Evolutionary conservation across 2,113 vertebrate genomes (phyloP).

Genomic region (Cariama cristata): DNA sequence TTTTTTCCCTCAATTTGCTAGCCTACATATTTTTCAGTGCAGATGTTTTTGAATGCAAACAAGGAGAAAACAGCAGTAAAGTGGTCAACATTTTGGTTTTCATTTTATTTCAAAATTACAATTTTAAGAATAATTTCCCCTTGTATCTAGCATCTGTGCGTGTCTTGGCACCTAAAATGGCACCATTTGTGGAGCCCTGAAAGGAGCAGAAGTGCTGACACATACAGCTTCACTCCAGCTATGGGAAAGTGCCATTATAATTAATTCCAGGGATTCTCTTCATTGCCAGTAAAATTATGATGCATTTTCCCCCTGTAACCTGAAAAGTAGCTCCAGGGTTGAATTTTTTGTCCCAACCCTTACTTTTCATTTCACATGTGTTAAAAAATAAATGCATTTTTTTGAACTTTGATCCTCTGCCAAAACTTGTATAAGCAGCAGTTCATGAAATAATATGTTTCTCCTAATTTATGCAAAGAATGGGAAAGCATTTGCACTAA

Average conservation of each 20-base stretch:
- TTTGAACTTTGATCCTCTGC: background rate
- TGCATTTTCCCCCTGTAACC: background rate
- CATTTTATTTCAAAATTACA: background rate
- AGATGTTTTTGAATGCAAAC: background rate
- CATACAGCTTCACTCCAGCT: conserved; percentile 22
- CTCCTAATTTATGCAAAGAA: conserved; percentile 42
- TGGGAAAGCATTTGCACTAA: background rate
- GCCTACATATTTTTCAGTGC: background rate
- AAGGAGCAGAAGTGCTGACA: conserved; percentile 47
- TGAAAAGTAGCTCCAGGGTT: conserved; percentile 1
- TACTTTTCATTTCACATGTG: background rate
- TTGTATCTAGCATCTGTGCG: background rate
- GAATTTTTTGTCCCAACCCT: background rate
- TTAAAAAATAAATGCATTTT: background rate
- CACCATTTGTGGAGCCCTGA: conserved; percentile 9
- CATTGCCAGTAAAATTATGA: background rate
- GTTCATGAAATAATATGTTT: conserved; percentile 32
- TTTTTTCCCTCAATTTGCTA: background rate
- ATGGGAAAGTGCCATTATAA: background rate
- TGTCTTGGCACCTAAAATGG: conserved; percentile 18
- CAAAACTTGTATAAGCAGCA: background rate
- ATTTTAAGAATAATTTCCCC: background rate
- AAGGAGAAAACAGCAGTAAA: background rate
- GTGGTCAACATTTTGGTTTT: background rate
- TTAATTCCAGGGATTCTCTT: conserved; percentile 43